Percentiles rank a stretch among this genome's conserved stretches.
These are phyloP conservation scores for Coturnix japonica DNA, from an alignment of 2,113 vertebrate genomes.

Conservation along the genomic window DNA sequence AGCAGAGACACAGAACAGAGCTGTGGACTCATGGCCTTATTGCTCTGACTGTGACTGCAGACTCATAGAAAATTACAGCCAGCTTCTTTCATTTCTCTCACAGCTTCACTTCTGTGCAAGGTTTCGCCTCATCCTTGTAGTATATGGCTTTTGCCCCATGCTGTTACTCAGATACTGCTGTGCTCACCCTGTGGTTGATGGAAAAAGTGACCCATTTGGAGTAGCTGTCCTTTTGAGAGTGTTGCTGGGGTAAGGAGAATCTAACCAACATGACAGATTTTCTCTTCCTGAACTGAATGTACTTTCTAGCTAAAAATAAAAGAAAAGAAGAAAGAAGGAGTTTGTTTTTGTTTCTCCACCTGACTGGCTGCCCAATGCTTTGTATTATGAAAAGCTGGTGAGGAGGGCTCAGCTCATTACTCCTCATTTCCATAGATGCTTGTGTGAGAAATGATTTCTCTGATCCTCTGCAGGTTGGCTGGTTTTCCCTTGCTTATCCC, in stretches of 20 bases:
- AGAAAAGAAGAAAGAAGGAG: neutral
- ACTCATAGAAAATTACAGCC: neutral
- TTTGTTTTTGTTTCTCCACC: neutral
- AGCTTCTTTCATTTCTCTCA: neutral
- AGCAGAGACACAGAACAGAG: neutral
- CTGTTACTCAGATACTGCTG: slow-evolving; percentile 2
- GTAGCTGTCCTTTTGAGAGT: neutral
- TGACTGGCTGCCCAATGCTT: slow-evolving; percentile 29
- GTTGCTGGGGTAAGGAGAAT: neutral
- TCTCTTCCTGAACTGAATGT: neutral
- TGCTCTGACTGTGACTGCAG: neutral
- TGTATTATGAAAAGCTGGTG: slow-evolving; percentile 11
- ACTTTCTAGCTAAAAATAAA: slow-evolving; percentile 28
- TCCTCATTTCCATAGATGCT: neutral
- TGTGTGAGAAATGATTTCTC: neutral
- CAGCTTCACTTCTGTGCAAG: neutral
- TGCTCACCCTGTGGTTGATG: neutral
- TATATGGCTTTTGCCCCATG: neutral
- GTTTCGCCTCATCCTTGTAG: neutral
- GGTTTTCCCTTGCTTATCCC: neutral
- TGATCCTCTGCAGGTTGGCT: neutral
- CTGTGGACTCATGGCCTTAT: neutral
- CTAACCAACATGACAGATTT: slow-evolving; percentile 22
- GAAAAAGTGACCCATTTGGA: slow-evolving; percentile 43
- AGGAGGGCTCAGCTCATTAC: slow-evolving; percentile 25